Base-by-base conservation (phyloP, 2,888 invertebrate species). In the Leptopilina syphax region DNA sequence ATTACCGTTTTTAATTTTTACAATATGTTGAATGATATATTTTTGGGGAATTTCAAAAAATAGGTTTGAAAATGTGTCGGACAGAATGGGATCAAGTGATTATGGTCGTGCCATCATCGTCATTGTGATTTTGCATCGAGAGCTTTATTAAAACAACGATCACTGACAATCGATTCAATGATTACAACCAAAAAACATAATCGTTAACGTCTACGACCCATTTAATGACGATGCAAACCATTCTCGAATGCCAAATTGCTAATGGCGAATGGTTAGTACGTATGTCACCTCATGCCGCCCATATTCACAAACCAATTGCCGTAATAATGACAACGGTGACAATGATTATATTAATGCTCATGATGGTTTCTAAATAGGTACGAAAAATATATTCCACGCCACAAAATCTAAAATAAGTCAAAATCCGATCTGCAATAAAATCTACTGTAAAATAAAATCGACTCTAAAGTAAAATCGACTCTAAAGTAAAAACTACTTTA, bases 101-200 rank as follows among this genome's bases (percentile, higher is more conserved):
- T 88, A 88, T 84, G 84, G 80, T 83, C 78, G 78, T 83, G 82
- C 83, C 86, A 87, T 88, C 88, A 89, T 89, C 88, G 87, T 89
- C 90, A 88, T 89, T 86, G 85, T 79, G 80, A 66, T 79, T 77
- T 81, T 50, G 88, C 87, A 90, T 90, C 90, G 85, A 86, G 85
- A 86, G 87, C 87, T 91, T 91, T 91, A 91, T 91, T 91, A 89
- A 88, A 87, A 85, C 86, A 88, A 87, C 90, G 88, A 90, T 89
- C 89, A 87, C 83, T 85, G 81, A 90, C 90, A 91, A 90, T 91
- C 91, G 91, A 89, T 88, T 85, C 89, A 88, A 91, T 91, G 91
- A 92, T 91, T 91, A 92, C 90, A 91, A 87, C 91, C 89, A 89
- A 50, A 50, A 90, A 88, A 90, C 91, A 91, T 92, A 91, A 92